A percentile compares a stretch with the other conserved stretches of the same genome.
These are phyloP conservation scores for Oopsacas minuta DNA, from an alignment of 37 sponge, comb jelly and placozoan genomes.

Conservation along the genomic window DNA sequence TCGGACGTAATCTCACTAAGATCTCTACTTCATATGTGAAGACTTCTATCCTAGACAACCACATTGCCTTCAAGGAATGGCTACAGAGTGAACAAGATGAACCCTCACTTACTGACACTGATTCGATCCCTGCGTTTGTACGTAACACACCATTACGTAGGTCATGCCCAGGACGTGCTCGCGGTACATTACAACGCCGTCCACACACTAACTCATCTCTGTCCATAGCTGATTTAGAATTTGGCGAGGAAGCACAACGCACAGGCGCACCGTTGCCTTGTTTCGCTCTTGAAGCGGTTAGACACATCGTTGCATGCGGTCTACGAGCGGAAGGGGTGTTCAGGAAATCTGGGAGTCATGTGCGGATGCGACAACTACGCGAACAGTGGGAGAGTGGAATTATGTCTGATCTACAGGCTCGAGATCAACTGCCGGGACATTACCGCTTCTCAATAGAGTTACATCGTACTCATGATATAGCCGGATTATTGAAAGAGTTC, in stretches of 20 bases:
- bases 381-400: not conserved
- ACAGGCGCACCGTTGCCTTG: not conserved
- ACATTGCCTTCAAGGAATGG: not conserved
- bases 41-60: not conserved
- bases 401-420: not conserved
- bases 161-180: not conserved
- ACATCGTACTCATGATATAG: not conserved
- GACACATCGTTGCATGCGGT: not conserved
- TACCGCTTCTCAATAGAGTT: not conserved
- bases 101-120: not conserved
- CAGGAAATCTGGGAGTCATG: not conserved
- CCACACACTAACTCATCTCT: not conserved
- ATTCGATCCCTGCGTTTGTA: not conserved
- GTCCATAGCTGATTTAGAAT: not conserved
- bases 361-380: slow-evolving; percentile 11
- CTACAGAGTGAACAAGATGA: not conserved
- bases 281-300: not conserved
- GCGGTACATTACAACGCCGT: not conserved
- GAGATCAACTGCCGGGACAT: not conserved
- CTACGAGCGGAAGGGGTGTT: not conserved
- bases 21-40: not conserved
- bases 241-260: not conserved
- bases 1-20: not conserved
- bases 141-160: not conserved
- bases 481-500: not conserved